Evolutionary conservation across 2,888 invertebrate species (phyloP), one percentile per base, ranked within the genome.

Genomic region (Augochlorella aurata): DNA sequence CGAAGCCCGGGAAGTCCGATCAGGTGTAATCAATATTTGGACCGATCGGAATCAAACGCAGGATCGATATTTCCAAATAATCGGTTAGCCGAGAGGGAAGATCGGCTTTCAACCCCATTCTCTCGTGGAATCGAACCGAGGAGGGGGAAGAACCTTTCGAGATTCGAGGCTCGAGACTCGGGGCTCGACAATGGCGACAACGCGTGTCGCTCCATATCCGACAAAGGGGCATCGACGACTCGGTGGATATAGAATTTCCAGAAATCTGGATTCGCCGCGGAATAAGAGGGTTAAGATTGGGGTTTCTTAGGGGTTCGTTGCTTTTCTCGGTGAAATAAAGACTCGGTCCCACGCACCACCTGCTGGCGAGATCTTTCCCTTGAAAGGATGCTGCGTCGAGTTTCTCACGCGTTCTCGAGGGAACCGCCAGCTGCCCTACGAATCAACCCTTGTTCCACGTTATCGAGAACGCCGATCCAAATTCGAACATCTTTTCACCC

Each of bases 31-130:
- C 88, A 90, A 91, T 91, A 90, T 91, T 90, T 90, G 83, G 90
- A 90, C 84, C 88, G 84, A 85, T 87, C 82, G 72, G 82, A 79
- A 86, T 84, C 82, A 75, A 75, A 87, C 85, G 71, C 73, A 71
- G 73, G 85, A 85, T 90, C 90, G 90, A 90, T 91, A 90, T 92
- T 92, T 91, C 87, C 89, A 91, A 91, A 91, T 87, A 89, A 81
- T 81, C 78, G 85, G 77, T 85, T 84, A 85, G 84, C 87, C 83
- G 70, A 73, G 75, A 79, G 63, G 70, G 52, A 38, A 38, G 74
- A 66, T 88, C 84, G 81, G 74, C 84, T 90, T 90, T 89, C 79
- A 77, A 68, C 77, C 77, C 72, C 79, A 78, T 74, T 29, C 80
- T 79, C 58, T 44, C 54, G 44, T 44, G 38, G 63, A 71, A 74